Percentiles rank a stretch among this genome's conserved stretches.
Conservation (phyloP, 2,113 vertebrate genomes). For the Spilogale gracilis region DNA sequence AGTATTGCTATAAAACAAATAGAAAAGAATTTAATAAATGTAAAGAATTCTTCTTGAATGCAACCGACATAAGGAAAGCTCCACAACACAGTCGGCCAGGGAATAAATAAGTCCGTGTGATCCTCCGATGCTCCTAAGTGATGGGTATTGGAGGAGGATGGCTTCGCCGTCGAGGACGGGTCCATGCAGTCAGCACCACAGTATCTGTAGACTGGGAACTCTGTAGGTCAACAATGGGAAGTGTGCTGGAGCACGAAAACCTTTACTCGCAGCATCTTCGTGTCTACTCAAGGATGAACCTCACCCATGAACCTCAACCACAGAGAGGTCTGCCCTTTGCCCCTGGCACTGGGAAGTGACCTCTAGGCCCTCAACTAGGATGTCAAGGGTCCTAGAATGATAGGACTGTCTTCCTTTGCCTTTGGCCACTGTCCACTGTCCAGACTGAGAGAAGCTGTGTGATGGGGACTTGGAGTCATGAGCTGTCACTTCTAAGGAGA, state of each 20-base stretch:
- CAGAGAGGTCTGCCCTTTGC: background rate
- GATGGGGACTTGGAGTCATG: background rate
- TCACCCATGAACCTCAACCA: too few relatives aligned
- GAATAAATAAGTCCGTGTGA: background rate
- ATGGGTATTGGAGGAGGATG: accelerated
- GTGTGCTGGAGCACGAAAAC: too few relatives aligned
- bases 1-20: background rate
- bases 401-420: background rate
- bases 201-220: background rate
- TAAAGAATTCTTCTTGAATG: background rate
- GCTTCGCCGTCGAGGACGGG: background rate
- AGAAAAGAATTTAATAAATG: background rate
- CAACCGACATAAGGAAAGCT: too few relatives aligned
- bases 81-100: background rate
- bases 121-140: too few relatives aligned
- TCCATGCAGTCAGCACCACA: accelerated
- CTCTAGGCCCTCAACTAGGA: background rate
- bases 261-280: accelerated
- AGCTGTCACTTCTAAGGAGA: background rate
- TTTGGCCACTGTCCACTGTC: background rate
- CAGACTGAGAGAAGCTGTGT: background rate
- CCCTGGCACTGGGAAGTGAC: background rate
- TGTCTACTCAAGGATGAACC: background rate
- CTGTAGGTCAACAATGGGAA: background rate
- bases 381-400: background rate